Evolutionary conservation across 2,888 invertebrate genomes (phyloP).

Genomic region (Lutraria lutraria): DNA sequence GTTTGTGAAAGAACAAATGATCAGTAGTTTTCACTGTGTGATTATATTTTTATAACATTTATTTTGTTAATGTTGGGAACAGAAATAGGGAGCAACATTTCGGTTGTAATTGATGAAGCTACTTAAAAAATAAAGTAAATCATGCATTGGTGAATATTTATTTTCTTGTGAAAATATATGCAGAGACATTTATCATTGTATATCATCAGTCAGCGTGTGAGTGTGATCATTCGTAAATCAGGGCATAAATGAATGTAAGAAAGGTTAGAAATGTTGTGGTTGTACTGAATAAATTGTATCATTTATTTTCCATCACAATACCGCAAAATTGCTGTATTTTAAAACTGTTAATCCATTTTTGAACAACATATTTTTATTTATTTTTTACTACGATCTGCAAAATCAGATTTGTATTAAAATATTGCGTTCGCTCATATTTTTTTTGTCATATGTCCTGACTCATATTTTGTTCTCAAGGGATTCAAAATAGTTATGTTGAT

Average conservation of each 20-base stretch:
- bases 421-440: not conserved
- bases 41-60: conserved; percentile 7
- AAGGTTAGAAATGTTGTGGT: not conserved
- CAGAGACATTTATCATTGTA: conserved; percentile 19
- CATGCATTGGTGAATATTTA: not conserved
- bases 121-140: not conserved
- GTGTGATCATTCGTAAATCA: not conserved
- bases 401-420: not conserved
- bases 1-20: not conserved
- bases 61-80: not conserved
- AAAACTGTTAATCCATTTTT: not conserved
- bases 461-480: not conserved
- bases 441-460: not conserved
- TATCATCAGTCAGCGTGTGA: not conserved
- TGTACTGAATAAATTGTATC: not conserved
- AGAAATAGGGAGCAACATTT: not conserved
- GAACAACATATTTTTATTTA: not conserved
- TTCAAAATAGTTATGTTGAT: conserved; percentile 1
- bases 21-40: not conserved
- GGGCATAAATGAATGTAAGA: not conserved
- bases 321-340: not conserved
- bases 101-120: not conserved
- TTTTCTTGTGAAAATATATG: not conserved
- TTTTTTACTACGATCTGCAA: not conserved
- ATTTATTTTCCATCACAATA: not conserved